Evolutionary conservation across 2,888 invertebrate species (phyloP).

Genomic region (Eudemis profundana): DNA sequence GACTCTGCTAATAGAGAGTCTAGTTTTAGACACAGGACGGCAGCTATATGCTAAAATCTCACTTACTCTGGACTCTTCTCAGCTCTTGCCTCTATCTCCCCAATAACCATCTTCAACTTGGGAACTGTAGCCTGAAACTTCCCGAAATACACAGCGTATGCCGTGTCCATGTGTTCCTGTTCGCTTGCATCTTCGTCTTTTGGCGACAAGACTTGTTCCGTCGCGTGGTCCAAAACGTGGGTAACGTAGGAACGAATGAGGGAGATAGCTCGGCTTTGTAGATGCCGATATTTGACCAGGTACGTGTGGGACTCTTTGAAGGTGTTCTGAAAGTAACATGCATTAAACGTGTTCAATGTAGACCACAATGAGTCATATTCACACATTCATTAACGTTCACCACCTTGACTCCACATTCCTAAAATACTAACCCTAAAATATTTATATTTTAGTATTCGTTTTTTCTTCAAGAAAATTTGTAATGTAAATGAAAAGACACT

Average conservation of each 20-base stretch:
- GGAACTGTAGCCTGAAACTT: constrained; percentile 97
- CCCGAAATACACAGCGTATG: constrained; percentile 95
- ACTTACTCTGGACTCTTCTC: constrained; percentile 90
- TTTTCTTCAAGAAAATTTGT: no score
- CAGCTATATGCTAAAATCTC: no score
- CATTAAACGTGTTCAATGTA: no score
- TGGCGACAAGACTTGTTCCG: constrained; percentile 88
- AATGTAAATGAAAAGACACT: no score
- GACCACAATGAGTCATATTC: no score
- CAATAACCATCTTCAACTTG: constrained; percentile 92
- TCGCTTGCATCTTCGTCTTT: constrained; percentile 62
- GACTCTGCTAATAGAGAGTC: no score
- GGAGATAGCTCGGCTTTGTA: constrained; percentile 91
- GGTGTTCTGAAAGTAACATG: constrained; percentile 84
- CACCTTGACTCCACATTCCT: no score
- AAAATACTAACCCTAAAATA: no score
- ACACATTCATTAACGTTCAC: no score
- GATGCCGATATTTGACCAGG: constrained; percentile 93
- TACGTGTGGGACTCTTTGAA: constrained; percentile 95
- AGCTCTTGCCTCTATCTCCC: constrained; percentile 92
- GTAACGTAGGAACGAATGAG: constrained; percentile 92
- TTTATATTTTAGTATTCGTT: no score
- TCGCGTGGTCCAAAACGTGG: constrained; percentile 91
- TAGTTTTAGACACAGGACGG: no score
- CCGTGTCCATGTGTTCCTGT: constrained; percentile 85